A percentile compares a stretch with the other conserved stretches of the same genome.
These are phyloP conservation scores for Trissolcus japonicus DNA, from an alignment of 2,888 invertebrate genomes.

Conservation along the genomic window DNA sequence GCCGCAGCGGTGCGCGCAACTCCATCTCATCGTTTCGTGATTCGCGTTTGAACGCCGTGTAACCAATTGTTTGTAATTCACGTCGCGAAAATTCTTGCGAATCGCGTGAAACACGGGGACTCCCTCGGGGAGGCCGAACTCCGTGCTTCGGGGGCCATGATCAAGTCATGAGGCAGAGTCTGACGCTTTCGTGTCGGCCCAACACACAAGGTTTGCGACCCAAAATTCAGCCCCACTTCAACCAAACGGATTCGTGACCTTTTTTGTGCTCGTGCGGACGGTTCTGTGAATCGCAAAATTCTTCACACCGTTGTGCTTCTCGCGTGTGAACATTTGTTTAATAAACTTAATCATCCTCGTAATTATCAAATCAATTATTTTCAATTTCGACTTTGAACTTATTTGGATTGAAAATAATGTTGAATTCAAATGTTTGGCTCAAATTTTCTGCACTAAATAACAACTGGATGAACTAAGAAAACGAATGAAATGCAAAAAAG, in stretches of 20 bases:
- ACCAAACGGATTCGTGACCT: not conserved
- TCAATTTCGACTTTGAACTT: no score
- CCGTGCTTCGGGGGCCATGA: slow-evolving; percentile 38
- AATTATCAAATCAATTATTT: no score
- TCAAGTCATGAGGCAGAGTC: slow-evolving; percentile 71
- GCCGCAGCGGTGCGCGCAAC: slow-evolving; percentile 67
- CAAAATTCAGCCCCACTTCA: slow-evolving; percentile 21
- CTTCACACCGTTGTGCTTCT: no score
- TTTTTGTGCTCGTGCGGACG: no score
- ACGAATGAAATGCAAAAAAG: no score
- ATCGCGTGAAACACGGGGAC: slow-evolving; percentile 12
- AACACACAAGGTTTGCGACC: slow-evolving; percentile 73
- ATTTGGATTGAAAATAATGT: no score
- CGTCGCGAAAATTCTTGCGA: slow-evolving; percentile 15
- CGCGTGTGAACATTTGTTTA: no score
- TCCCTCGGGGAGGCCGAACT: slow-evolving; percentile 25
- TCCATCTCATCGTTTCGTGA: slow-evolving; percentile 30
- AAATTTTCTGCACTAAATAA: no score
- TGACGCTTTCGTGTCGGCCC: slow-evolving; percentile 70
- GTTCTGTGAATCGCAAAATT: no score
- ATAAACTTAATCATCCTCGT: no score
- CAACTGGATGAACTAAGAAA: no score
- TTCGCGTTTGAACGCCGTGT: slow-evolving; percentile 7
- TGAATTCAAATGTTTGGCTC: no score
- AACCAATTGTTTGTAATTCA: slow-evolving; percentile 23